Evolutionary conservation across 1,140 invertebrate species (phyloP).

Genomic region (Bombus consobrinus): DNA sequence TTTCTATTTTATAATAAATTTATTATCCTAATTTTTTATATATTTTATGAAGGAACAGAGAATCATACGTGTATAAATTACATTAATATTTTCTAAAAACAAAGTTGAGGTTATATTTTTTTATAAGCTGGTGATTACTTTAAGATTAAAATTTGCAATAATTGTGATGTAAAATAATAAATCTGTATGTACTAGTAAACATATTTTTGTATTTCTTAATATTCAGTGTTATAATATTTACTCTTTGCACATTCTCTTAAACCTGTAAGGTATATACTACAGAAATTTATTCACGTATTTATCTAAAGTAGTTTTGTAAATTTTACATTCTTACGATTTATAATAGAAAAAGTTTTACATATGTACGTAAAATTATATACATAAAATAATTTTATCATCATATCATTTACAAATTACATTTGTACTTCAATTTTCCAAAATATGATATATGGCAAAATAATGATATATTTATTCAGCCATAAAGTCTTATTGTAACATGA

Average conservation of each 20-base stretch:
- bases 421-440: background rate
- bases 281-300: background rate
- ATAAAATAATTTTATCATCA: no score
- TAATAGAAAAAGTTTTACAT: background rate
- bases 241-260: background rate
- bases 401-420: background rate
- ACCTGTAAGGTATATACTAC: background rate
- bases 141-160: background rate
- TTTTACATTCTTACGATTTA: background rate
- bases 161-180: constrained; percentile 29
- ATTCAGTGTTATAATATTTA: background rate
- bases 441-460: background rate
- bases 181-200: constrained; percentile 15
- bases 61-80: background rate
- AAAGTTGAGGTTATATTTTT: constrained; percentile 21
- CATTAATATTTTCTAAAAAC: constrained; percentile 17
- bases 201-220: constrained; percentile 19
- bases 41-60: background rate
- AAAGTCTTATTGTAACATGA: background rate
- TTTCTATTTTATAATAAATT: background rate
- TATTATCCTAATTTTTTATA: background rate
- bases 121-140: no score
- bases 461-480: background rate
- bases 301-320: background rate
- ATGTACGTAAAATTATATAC: background rate